Evolutionary conservation across 2,888 invertebrate genomes (phyloP), one percentile per base, ranked within the genome.

Genomic region (Charanyca ferruginea): DNA sequence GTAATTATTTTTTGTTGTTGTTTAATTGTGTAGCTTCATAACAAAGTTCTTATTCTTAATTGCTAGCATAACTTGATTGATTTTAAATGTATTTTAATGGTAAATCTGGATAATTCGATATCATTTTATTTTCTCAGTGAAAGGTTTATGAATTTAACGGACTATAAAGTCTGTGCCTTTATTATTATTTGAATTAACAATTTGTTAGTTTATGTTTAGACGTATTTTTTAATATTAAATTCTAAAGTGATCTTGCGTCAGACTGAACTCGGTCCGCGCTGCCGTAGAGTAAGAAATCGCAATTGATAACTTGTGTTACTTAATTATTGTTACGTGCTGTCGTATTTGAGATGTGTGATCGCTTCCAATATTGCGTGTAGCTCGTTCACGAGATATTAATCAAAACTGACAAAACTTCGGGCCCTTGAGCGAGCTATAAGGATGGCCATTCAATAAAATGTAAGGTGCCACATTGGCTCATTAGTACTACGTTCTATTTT

Each of bases 401-500:
- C 48, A 16, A 58, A 58, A 45, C 16, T 49, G 52, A 49, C 35
- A 8, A 60, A 53, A 42, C 49, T 41, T 48, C 62, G 63, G 64
- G 18, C 63, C 52, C 67, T 25, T 41, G 70, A 64, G 63, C 63
- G 61, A 80, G 75, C 78, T 69, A 65, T 48, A n/a, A 22, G 63
- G 47, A 49, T 63, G 54, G 68, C 59, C 44, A 53, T 60, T 32
- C 57, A 48, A 59, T 63, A 64, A 41, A 77, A 80, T 85, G 89
- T 92, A 88, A 91, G 85, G 89, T 88, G 92, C 90, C 91, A 89
- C 90, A 65, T 74, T 83, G 87, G 87, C 84, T 82, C 82, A 53
- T 69, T 68, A 80, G 79, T 77, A 68, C 81, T 80, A 81, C 49
- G 18, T 61, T 25, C 42, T 82, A 71, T 76, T 76, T 83, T 61